Conservation (phyloP, 2,797 vertebrate species). For the Ispidina lecontei region DNA sequence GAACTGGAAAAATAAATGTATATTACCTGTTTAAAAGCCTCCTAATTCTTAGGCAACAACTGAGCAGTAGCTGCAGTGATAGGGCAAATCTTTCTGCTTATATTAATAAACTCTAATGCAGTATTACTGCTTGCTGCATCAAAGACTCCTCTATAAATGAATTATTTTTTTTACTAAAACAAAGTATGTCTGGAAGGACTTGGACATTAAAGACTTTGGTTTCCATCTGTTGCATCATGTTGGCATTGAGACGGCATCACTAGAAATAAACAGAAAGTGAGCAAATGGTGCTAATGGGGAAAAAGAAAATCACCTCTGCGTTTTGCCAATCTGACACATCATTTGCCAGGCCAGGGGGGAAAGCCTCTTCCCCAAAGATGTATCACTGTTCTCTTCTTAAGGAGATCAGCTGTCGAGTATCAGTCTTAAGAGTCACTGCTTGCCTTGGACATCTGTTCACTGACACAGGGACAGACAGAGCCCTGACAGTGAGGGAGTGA, state of each 20-base stretch:
- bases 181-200: background rate
- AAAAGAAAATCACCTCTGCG: background rate
- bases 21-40: constrained; percentile 37
- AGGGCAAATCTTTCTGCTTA: constrained; percentile 2
- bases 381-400: background rate
- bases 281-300: background rate
- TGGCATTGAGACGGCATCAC: background rate
- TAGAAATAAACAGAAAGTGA: background rate
- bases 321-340: background rate
- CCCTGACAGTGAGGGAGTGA: background rate
- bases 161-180: background rate
- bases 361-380: background rate
- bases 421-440: background rate
- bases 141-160: background rate
- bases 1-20: constrained; percentile 7
- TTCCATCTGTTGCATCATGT: background rate
- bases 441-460: background rate
- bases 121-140: background rate
- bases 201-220: background rate
- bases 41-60: constrained; percentile 37
- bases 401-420: background rate
- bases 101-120: background rate
- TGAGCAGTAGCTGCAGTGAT: background rate
- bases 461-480: background rate
- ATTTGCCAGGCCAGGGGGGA: background rate